Evolutionary conservation across 2,888 invertebrate genomes (phyloP).

Genomic region (Heliconius sara): DNA sequence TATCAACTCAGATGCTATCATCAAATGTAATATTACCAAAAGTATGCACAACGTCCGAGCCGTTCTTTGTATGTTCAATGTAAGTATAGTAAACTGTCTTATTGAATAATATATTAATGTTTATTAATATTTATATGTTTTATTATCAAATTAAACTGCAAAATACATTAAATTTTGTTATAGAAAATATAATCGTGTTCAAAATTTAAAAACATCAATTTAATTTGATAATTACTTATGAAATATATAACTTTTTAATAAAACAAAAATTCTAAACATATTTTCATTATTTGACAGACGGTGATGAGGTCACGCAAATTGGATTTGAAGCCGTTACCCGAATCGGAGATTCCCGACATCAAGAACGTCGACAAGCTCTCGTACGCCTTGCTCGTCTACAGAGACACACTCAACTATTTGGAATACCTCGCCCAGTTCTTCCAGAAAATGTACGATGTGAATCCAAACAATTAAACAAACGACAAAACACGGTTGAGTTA

Average conservation of each 20-base stretch:
- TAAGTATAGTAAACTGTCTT: constrained; percentile 60
- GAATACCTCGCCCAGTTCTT: constrained; percentile 72
- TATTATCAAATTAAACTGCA: too few relatives aligned
- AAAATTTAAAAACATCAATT: neutral
- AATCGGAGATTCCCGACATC: constrained; percentile 66
- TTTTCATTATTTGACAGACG: constrained; percentile 61
- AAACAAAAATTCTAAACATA: neutral
- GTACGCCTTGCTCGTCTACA: constrained; percentile 64
- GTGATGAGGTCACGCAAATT: constrained; percentile 69
- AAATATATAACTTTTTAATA: neutral
- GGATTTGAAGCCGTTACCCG: constrained; percentile 60
- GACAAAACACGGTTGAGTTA: constrained; percentile 52
- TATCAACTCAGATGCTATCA: constrained; percentile 57
- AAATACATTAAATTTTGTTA: neutral
- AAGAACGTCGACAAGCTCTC: constrained; percentile 56
- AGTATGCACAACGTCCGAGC: constrained; percentile 85
- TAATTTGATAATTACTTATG: neutral
- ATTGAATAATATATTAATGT: neutral
- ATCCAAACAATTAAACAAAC: constrained; percentile 54
- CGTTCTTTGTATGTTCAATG: constrained; percentile 88
- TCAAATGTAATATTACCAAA: constrained; percentile 80
- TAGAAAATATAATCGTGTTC: neutral
- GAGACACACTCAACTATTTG: constrained; percentile 74
- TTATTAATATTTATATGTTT: too few relatives aligned
- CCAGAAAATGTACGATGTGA: constrained; percentile 61